A percentile compares a stretch with the other conserved stretches of the same genome.
Conservation (phyloP, 2,113 vertebrate genomes). For the Melanerpes formicivorus region DNA sequence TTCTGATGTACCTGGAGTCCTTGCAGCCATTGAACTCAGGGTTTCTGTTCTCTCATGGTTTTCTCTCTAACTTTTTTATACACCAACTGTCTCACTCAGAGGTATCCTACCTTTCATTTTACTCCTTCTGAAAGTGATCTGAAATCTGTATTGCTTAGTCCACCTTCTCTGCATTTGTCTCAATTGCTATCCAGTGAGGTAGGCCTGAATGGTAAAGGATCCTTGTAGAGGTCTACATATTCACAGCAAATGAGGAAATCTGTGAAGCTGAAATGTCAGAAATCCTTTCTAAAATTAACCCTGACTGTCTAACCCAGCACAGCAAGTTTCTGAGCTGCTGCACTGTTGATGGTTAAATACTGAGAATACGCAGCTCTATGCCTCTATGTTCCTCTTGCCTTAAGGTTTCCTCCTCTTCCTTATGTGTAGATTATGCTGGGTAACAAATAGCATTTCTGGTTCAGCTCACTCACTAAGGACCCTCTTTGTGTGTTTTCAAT, state of each 20-base stretch:
- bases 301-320: neutral
- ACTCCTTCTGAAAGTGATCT: neutral
- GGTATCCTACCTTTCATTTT: neutral
- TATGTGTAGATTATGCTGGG: neutral
- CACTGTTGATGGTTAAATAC: neutral
- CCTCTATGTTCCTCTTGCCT: neutral
- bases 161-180: neutral
- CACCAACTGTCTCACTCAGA: neutral
- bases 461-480: conserved; percentile 20
- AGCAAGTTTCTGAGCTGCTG: neutral
- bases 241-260: neutral
- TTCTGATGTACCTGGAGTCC: neutral
- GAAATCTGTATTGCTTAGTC: neutral
- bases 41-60: neutral
- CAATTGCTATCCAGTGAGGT: neutral
- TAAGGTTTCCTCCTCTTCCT: neutral
- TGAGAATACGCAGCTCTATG: neutral
- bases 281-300: neutral
- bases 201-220: neutral
- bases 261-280: neutral
- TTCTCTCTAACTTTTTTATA: neutral
- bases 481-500: conserved; percentile 58
- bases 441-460: conserved; percentile 47
- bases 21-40: neutral
- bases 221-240: neutral